Base-by-base conservation (phyloP, 2,797 vertebrate species). In the Ciconia nigra region DNA sequence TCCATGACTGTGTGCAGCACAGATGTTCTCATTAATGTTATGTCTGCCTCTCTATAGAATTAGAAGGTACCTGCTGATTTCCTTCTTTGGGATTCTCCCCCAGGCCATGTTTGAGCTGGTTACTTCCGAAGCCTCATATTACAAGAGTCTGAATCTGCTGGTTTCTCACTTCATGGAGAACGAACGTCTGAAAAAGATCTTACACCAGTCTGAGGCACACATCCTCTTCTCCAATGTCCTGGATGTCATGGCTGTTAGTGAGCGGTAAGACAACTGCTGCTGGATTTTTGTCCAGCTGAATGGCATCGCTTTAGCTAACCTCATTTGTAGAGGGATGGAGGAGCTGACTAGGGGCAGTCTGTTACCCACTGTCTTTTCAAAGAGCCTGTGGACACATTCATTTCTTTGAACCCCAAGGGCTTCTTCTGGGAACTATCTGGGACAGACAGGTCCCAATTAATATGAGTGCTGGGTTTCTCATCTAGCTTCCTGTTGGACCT, bases 61-160 rank as follows among this genome's bases (percentile, higher is more conserved):
- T 13, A 63, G 55, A 81, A 81, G 17, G n/a, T 46, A 24, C n/a
- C n/a, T 84, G 55, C 63, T 97, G 73, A 96, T 74, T 67, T 70
- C 39, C 20, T 78, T 69, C 82, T 93, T 72, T 90, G 87, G 78
- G 46, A 69, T 83, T 96, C 47, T 93, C 35, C 83, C 49, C 20
- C 80, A 99, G 99, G 99, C 99, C 94, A 99, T 99, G 99, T 99
- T 99, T 95, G 99, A 99, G 96, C 98, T 99, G 83, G 98, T 99
- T 90, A 99, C 99, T 26, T 99, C 99, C 0, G 99, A 99, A 96
- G 99, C 99, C 8, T 99, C 99, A 0, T 99, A 99, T 97, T 99
- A 99, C 97, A 99, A 99, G 96, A 99, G 99, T 94, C 96, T 99
- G 96, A 99, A 98, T 83, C 98, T 99, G 94, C 97, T 99, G 44